Conservation (phyloP, 1,140 invertebrate species). For the Drosophila ambigua region DNA sequence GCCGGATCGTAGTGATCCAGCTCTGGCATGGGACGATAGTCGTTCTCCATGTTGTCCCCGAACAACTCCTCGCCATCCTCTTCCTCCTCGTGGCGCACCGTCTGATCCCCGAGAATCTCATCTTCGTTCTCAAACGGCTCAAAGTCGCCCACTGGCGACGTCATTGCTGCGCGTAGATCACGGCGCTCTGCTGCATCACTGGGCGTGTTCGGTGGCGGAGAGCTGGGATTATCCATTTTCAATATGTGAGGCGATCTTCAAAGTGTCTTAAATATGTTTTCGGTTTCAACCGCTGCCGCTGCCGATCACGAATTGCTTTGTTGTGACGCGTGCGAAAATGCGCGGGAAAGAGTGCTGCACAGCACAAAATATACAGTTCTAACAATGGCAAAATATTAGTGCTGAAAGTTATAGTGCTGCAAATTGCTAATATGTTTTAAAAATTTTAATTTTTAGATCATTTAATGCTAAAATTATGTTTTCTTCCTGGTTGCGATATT, state of each 20-base stretch:
- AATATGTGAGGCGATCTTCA: conserved; percentile 4
- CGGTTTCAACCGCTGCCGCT: not conserved
- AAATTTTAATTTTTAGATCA: not conserved
- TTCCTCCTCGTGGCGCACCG: conserved; percentile 88
- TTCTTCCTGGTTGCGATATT: not conserved
- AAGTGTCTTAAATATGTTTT: conserved; percentile 7
- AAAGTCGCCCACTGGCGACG: conserved; percentile 89
- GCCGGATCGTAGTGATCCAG: conserved; percentile 96
- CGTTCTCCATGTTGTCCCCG: conserved; percentile 98
- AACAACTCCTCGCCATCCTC: conserved; percentile 98
- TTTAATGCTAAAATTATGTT: not conserved
- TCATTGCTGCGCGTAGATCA: conserved; percentile 73
- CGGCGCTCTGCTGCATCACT: conserved; percentile 74
- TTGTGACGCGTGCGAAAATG: conserved; percentile 52
- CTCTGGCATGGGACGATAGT: conserved; percentile 98
- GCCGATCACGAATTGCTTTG: conserved; percentile 12
- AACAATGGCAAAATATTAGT: not conserved
- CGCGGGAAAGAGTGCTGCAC: conserved; percentile 37
- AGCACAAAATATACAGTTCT: not conserved
- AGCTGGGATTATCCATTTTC: conserved; percentile 71
- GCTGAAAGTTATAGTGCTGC: not conserved
- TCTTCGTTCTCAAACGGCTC: conserved; percentile 92
- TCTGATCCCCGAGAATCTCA: conserved; percentile 88
- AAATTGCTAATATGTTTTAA: not conserved
- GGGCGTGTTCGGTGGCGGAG: conserved; percentile 78